A percentile compares a stretch with the other conserved stretches of the same genome.
Conservation (phyloP, 1,140 invertebrate species). For the Ephestia elutella region DNA sequence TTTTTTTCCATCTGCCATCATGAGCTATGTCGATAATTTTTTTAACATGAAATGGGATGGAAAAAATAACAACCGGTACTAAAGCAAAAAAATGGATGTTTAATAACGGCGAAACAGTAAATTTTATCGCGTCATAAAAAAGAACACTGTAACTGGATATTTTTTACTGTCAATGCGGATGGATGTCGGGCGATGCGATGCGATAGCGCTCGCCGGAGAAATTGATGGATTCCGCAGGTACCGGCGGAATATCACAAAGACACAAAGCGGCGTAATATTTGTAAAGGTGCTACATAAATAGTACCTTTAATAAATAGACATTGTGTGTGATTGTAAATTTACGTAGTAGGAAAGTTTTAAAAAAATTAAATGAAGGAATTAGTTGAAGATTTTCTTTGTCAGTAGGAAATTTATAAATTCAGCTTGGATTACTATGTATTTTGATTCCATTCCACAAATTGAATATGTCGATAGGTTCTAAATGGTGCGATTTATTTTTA, state of each 20-base stretch:
- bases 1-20: too few relatives aligned
- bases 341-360: too few relatives aligned
- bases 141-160: slow-evolving; percentile 1
- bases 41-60: not conserved
- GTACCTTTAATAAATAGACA: not conserved
- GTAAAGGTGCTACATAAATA: not conserved
- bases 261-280: not conserved
- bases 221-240: not conserved
- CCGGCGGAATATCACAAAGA: not conserved
- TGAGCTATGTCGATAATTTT: too few relatives aligned
- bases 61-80: not conserved
- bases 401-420: too few relatives aligned
- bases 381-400: too few relatives aligned
- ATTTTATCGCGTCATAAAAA: slow-evolving; percentile 3
- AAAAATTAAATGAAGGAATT: too few relatives aligned
- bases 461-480: too few relatives aligned
- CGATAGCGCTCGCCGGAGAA: not conserved
- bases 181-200: not conserved
- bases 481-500: too few relatives aligned
- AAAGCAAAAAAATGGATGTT: not conserved
- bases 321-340: not conserved
- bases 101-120: slow-evolving; percentile 2
- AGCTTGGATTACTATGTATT: too few relatives aligned
- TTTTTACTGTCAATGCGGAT: not conserved
- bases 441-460: too few relatives aligned